Conservation (phyloP, 2,888 invertebrate species). For the Galeopsomyia nigrocyanea region DNA sequence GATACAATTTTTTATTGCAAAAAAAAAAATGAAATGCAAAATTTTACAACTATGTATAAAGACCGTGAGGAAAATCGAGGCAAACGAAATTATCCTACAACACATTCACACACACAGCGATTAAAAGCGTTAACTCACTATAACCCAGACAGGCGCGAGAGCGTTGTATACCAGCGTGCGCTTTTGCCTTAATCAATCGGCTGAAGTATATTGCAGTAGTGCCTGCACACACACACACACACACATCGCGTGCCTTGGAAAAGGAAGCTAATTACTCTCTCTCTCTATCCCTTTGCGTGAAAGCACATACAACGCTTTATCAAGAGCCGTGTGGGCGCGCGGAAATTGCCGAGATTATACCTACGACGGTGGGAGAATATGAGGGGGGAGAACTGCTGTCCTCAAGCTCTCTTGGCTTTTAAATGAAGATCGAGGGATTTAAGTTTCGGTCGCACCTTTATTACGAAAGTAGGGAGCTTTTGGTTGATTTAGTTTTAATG, state of each 20-base stretch:
- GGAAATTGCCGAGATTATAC: not conserved
- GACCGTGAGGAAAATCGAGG: no score
- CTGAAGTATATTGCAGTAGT: not conserved
- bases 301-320: not conserved
- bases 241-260: conserved; percentile 34
- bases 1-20: no score
- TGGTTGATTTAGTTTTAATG: no score
- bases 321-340: not conserved
- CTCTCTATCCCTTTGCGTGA: not conserved
- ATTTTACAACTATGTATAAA: no score
- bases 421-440: no score
- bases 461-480: no score
- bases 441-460: no score
- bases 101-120: not conserved
- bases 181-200: conserved; percentile 22
- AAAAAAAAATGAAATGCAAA: no score
- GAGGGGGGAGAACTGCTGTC: no score
- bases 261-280: conserved; percentile 40
- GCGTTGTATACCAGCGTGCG: not conserved
- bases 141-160: conserved; percentile 9
- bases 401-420: not conserved
- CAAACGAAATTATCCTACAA: no score
- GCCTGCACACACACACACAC: no score
- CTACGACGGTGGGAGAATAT: no score
- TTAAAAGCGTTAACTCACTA: conserved; percentile 8